phyloP scores from a whole-genome alignment of 92 coral and sea anemone genomes.

The Porites divaricata region DNA sequence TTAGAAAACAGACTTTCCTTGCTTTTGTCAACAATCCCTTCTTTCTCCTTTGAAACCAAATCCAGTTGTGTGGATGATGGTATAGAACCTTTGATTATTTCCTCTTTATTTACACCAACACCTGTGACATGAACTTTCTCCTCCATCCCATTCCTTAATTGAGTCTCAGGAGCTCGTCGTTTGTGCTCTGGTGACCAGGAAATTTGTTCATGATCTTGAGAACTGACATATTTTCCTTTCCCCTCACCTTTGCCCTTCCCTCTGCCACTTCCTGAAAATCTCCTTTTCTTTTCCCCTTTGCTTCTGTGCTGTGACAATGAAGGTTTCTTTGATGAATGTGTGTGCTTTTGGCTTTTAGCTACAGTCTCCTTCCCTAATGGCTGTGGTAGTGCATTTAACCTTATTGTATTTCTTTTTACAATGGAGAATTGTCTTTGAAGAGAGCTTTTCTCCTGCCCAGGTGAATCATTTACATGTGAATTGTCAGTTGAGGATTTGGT shows the following conservation, averaged over 20 bases:
- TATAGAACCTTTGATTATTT: not conserved
- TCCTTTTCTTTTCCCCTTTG: slow-evolving; percentile 30
- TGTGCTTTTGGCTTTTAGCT: slow-evolving; percentile 20
- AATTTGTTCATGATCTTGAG: not conserved
- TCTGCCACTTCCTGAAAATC: slow-evolving; percentile 25
- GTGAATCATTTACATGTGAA: slow-evolving; percentile 16
- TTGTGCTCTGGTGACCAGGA: slow-evolving; percentile 41
- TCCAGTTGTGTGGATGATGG: not conserved
- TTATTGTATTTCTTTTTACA: slow-evolving; percentile 80
- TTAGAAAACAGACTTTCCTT: not conserved
- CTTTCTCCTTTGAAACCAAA: not conserved
- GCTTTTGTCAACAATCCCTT: not conserved
- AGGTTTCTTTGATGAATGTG: not conserved
- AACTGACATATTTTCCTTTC: not conserved
- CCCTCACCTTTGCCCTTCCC: not conserved
- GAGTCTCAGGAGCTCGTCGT: slow-evolving; percentile 36
- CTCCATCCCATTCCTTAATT: not conserved
- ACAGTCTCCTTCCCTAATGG: slow-evolving; percentile 33
- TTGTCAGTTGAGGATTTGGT: not conserved
- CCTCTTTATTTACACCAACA: not conserved
- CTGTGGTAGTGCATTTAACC: slow-evolving; percentile 71
- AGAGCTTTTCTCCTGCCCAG: slow-evolving; percentile 27
- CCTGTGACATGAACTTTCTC: not conserved
- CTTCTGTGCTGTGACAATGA: not conserved
- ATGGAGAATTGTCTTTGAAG: slow-evolving; percentile 75